Conservation (phyloP, 2,888 invertebrate genomes). For the Siphlonurus alternatus region DNA sequence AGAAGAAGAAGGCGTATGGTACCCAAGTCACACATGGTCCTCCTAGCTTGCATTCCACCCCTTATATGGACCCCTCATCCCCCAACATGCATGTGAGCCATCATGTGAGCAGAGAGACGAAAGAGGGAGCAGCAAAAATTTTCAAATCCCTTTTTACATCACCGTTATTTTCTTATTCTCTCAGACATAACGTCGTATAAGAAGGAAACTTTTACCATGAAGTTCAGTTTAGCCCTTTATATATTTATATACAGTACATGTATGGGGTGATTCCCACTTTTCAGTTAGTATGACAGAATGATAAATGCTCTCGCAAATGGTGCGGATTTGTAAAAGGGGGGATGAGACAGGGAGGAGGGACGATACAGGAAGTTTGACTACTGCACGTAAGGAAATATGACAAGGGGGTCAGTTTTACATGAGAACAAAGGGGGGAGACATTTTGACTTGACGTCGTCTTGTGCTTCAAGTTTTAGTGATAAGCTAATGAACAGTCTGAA, state of each 20-base stretch:
- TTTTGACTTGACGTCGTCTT: not conserved
- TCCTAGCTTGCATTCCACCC: not conserved
- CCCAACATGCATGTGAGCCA: too few relatives aligned
- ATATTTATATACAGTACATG: not conserved
- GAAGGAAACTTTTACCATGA: not conserved
- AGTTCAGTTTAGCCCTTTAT: not conserved
- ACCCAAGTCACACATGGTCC: not conserved
- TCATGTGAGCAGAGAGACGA: too few relatives aligned
- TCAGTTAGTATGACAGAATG: constrained; percentile 9
- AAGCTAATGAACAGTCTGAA: not conserved
- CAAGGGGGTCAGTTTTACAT: not conserved
- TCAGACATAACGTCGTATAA: too few relatives aligned
- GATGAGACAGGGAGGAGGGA: not conserved
- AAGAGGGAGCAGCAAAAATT: not conserved
- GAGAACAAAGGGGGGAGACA: not conserved
- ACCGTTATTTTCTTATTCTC: not conserved
- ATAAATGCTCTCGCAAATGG: constrained; percentile 14
- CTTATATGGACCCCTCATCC: not conserved
- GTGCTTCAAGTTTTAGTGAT: too few relatives aligned
- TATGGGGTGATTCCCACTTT: not conserved
- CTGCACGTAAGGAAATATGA: not conserved
- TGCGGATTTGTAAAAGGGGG: constrained; percentile 13
- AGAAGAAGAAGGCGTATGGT: not conserved
- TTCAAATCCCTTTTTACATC: not conserved
- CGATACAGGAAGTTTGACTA: not conserved